Evolutionary conservation across 2,797 vertebrate genomes (phyloP), one percentile per base, ranked within the genome.

Genomic region (Sphaeramia orbicularis): DNA sequence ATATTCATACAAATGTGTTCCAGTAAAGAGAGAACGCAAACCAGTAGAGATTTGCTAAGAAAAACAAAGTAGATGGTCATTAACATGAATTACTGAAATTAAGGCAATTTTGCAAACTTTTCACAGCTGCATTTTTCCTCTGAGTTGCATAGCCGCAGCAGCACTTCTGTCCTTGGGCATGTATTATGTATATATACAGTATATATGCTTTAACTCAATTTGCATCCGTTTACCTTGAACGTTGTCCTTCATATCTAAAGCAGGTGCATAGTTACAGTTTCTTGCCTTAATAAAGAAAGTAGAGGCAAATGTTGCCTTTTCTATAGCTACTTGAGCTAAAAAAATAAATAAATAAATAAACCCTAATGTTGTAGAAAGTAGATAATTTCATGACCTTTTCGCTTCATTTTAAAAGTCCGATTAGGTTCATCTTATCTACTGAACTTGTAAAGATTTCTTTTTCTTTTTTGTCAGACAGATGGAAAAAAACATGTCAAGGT

Each of bases 51-150:
- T 59, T 45, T 79, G 65, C 54, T 58, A 50, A 59, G 19, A 70
- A 77, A 15, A 80, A 67, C 50, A 73, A 59, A 51, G 38, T n/a
- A 42, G 24, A 50, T 45, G 15, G 14, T 41, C 67, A 55, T 70
- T 74, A 73, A 55, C 9, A 9, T 60, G 76, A 87, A 66, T 77
- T 24, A 65, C 58, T 76, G 38, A 80, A 78, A 87, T 68, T 8
- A 71, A 43, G 67, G 50, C 10, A 41, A 68, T 84, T 86, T 64
- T n/a, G 47, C 48, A 32, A 64, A 74, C 24, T 14, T 78, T 47
- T 71, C 37, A 38, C 64, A 55, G 78, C 59, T 78, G 66, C 38
- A 57, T 42, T 80, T 42, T 86, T 83, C 54, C 63, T 50, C 11
- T 45, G 69, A 70, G 65, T 56, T 71, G 37, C 2, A 0, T 32